Evolutionary conservation across 2,888 invertebrate species (phyloP).

Genomic region (Pedicia rivosa): DNA sequence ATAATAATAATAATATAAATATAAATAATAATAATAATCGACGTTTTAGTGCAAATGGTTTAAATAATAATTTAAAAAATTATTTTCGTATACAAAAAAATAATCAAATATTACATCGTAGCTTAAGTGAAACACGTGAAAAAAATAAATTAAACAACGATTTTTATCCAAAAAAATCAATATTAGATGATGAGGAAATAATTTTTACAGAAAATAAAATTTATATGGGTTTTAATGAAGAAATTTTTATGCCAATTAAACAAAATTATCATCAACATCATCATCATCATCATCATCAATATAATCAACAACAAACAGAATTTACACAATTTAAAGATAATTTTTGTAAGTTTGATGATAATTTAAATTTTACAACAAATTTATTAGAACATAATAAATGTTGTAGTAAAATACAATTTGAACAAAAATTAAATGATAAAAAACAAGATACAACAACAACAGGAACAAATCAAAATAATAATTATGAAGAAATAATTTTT

Average conservation of each 20-base stretch:
- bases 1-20: not conserved
- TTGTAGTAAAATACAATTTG: slow-evolving; percentile 6
- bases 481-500: slow-evolving; percentile 18
- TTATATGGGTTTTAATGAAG: not conserved
- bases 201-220: not conserved
- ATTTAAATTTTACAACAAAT: too few species aligned
- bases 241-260: not conserved
- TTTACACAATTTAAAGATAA: too few species aligned
- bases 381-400: slow-evolving; percentile 1
- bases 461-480: not conserved
- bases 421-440: slow-evolving; percentile 3
- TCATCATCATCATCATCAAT: not conserved
- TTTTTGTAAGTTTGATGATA: too few species aligned
- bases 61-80: too few species aligned
- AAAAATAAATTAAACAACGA: too few species aligned
- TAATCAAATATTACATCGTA: too few species aligned
- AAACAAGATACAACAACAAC: not conserved
- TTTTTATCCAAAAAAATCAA: too few species aligned
- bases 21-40: too few species aligned
- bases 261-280: not conserved
- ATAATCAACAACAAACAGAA: too few species aligned
- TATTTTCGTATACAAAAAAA: too few species aligned
- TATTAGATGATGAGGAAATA: not conserved
- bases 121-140: too few species aligned
- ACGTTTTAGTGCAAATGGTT: not conserved